phyloP scores from a whole-genome alignment of 92 coral and sea anemone genomes.

The Diadumene lineata region DNA sequence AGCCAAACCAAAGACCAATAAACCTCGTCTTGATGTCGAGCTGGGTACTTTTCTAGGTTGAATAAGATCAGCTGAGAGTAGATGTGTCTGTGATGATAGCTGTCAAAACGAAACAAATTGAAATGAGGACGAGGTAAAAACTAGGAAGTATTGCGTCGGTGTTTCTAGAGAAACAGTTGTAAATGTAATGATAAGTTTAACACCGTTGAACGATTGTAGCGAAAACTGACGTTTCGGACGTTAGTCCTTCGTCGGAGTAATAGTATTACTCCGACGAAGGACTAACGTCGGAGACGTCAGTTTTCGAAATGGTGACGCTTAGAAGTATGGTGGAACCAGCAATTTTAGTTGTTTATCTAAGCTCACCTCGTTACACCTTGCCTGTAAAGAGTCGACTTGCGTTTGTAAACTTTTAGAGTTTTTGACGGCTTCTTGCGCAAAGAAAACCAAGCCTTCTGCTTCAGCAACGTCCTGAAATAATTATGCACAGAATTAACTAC shows the following conservation, averaged over 20 bases:
- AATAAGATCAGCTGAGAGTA: constrained; percentile 37
- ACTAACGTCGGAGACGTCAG: no score
- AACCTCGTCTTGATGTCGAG: constrained; percentile 32
- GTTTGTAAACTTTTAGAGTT: constrained; percentile 42
- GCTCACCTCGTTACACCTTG: constrained; percentile 46
- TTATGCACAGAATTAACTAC: not conserved
- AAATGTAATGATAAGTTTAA: not conserved
- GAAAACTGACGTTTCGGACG: no score
- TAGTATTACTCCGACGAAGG: no score
- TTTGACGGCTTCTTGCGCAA: constrained; percentile 62
- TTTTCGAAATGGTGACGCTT: no score
- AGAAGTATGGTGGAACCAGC: not conserved
- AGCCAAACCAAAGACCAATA: constrained; percentile 25
- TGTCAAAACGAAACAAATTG: constrained; percentile 1
- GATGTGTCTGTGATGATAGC: constrained; percentile 22
- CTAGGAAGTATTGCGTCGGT: not conserved
- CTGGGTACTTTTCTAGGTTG: constrained; percentile 8
- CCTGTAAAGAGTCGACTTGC: constrained; percentile 43
- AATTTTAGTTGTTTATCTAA: not conserved
- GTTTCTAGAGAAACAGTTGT: no score
- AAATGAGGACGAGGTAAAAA: not conserved
- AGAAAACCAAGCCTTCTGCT: constrained; percentile 74
- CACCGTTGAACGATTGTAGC: no score
- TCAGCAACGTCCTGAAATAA: constrained; percentile 68
- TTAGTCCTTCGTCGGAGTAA: no score